A percentile compares a stretch with the other conserved stretches of the same genome.
phyloP scores from a whole-genome alignment of 1,140 invertebrate genomes.

The Drosophila equinoxialis region DNA sequence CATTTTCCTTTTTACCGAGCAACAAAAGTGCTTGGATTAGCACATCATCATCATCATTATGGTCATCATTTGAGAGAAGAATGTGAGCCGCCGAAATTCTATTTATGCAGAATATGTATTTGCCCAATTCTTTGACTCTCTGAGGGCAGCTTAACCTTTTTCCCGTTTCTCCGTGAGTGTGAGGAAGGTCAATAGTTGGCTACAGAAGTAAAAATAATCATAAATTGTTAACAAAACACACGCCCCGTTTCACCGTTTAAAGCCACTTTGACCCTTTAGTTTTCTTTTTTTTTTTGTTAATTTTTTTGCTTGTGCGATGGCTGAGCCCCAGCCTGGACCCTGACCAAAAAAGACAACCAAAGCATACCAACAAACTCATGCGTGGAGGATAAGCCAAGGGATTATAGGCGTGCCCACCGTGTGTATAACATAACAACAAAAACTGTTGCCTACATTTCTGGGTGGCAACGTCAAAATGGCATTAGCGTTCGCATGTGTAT shows the following conservation, averaged over 20 bases:
- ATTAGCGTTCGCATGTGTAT: background rate
- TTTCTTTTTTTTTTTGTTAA: background rate
- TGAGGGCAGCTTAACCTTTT: conserved; percentile 13
- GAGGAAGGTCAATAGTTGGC: conserved; percentile 17
- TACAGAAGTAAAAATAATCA: conserved; percentile 17
- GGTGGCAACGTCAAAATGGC: conserved; percentile 23
- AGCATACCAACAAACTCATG: conserved; percentile 19
- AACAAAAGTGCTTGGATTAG: conserved; percentile 21
- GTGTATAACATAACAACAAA: conserved; percentile 8
- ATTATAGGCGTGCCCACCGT: conserved; percentile 14
- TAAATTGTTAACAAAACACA: conserved; percentile 26
- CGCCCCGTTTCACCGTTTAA: conserved; percentile 19
- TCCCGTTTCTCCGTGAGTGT: background rate
- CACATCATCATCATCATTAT: conserved; percentile 23
- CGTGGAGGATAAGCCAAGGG: conserved; percentile 13
- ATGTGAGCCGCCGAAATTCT: conserved; percentile 17
- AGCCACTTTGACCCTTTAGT: conserved; percentile 28
- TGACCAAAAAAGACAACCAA: conserved; percentile 10
- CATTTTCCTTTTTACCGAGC: conserved; percentile 4
- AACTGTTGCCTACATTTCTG: conserved; percentile 19
- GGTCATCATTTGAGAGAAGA: conserved; percentile 5
- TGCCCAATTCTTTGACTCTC: background rate
- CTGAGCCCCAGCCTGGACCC: conserved; percentile 5
- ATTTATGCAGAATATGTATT: conserved; percentile 25
- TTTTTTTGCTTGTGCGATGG: conserved; percentile 17